Base-by-base conservation (phyloP, 2,113 vertebrate species). In the Cichladusa arquata region DNA sequence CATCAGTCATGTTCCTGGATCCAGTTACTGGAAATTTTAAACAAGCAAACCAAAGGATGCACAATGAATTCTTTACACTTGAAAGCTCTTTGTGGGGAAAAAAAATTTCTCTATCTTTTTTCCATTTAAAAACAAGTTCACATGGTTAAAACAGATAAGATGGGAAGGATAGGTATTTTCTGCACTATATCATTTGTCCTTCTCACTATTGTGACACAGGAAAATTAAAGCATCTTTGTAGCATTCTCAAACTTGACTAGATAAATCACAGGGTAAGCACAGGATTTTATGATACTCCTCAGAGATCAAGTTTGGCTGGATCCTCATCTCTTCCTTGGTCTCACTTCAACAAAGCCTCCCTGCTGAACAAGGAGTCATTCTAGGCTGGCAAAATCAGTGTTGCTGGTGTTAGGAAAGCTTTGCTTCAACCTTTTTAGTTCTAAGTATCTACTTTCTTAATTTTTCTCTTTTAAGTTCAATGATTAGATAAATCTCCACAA, bases 221-320 rank as follows among this genome's bases (percentile, higher is more conserved):
- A 77, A 90, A 93, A 95, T 92, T 70, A 77, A 82, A 92, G 81
- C 33, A 80, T 81, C 64, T 83, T 86, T 67, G 42, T 62, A 70
- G 47, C 16, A 62, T 57, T 80, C 79, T 88, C 48, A 86, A 53
- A 72, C 50, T 57, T 70, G 82, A 88, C 86, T 88, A 78, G 64
- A 62, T 86, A 92, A 93, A 94, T 80, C 76, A 86, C n/a, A 62
- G 76, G 62, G n/a, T 80, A 82, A 82, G 54, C 50, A 78, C 14
- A 57, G 22, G 24, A 31, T 12, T 91, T 86, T 70, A 38, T 9
- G 33, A 50, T 38, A 62, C 19, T 88, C 50, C 65, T 56, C 50
- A 65, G 62, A 92, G 50, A 88, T 54, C 50, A 80, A 23, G 14
- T 58, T 23, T 81, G 58, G 16, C 44, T 86, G 67, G 22, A 73